These are phyloP conservation scores for Eupithecia subfuscata DNA, from an alignment of 2,888 invertebrate species.

Conservation along the genomic window DNA sequence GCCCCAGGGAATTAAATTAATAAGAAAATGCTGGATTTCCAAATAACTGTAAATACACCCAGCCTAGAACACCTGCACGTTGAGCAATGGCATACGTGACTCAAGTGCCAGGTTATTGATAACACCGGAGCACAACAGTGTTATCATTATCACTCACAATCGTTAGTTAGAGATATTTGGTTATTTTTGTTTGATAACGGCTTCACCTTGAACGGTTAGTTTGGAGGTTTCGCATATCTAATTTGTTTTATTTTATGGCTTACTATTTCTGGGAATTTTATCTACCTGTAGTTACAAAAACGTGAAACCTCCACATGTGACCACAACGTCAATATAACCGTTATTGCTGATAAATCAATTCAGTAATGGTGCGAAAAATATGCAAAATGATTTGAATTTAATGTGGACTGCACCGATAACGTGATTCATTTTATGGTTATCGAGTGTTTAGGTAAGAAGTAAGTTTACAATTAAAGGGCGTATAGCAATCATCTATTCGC, in stretches of 20 bases:
- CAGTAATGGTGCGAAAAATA: not conserved
- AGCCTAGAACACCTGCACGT: slow-evolving; percentile 60
- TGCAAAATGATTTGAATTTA: not conserved
- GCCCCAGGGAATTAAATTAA: slow-evolving; percentile 17
- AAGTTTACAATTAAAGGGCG: slow-evolving; percentile 7
- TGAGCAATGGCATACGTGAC: slow-evolving; percentile 78
- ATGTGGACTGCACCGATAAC: not conserved
- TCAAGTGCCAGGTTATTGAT: slow-evolving; percentile 69
- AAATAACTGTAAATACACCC: slow-evolving; percentile 39
- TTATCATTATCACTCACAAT: slow-evolving; percentile 77
- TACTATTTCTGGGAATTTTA: slow-evolving; percentile 16
- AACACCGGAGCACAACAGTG: slow-evolving; percentile 70
- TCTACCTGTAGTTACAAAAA: not conserved
- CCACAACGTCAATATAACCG: not conserved
- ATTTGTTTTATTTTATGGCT: not conserved
- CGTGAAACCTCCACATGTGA: not conserved
- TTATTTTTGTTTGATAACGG: slow-evolving; percentile 68
- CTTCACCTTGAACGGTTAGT: slow-evolving; percentile 70
- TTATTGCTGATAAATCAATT: not conserved
- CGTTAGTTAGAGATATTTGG: slow-evolving; percentile 59
- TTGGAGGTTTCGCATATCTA: slow-evolving; percentile 36
- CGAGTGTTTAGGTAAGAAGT: slow-evolving; percentile 1
- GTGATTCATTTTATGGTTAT: not conserved
- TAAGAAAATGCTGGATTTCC: slow-evolving; percentile 47
- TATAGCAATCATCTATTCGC: slow-evolving; percentile 9